Evolutionary conservation across 2,113 vertebrate species (phyloP), one percentile per base, ranked within the genome.

Genomic region (Electrona antarctica): DNA sequence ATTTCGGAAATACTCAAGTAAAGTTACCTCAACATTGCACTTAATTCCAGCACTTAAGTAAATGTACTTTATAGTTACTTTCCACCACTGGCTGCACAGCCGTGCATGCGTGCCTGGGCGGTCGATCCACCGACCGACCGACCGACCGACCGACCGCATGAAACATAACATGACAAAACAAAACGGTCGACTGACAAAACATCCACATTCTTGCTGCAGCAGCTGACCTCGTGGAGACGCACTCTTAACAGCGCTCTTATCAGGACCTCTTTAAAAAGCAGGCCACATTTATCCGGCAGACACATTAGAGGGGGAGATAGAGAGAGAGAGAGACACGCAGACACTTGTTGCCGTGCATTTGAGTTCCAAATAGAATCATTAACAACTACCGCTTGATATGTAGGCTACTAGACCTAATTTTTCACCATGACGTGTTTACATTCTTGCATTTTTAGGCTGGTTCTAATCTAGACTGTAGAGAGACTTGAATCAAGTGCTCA

Each of bases 171-270:
- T 41, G 72, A 64, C 29, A 61, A 52, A 63, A 64, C 83, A 81
- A 81, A 86, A 86, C 47, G 65, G 87, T 81, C 58, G 74, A 82
- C 73, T 69, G 64, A 81, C 66, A 90, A 91, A 92, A 91, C 89
- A 92, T 91, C 79, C 83, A 91, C 89, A 92, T 92, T 93, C 91
- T 83, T 76, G 67, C 78, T 56, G 75, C 86, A 81, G 47, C 74
- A 81, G 47, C 74, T n/a, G 28, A 67, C 47, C 33, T 63, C 67
- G 50, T 7, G 41, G 65, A 77, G 69, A 74, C 56, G 1, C 50
- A 45, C 57, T 64, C 21, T 21, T 21, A 21, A 78, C 67, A 79
- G 73, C 79, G 33, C 73, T 77, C 87, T 85, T 85, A 90, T 89
- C 85, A 79, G 21, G 77, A 55, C 70, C 80, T 73, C 74, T 80